Evolutionary conservation across 2,113 vertebrate species (phyloP), one percentile per base, ranked within the genome.

Genomic region (Trichomycterus rosablanca): DNA sequence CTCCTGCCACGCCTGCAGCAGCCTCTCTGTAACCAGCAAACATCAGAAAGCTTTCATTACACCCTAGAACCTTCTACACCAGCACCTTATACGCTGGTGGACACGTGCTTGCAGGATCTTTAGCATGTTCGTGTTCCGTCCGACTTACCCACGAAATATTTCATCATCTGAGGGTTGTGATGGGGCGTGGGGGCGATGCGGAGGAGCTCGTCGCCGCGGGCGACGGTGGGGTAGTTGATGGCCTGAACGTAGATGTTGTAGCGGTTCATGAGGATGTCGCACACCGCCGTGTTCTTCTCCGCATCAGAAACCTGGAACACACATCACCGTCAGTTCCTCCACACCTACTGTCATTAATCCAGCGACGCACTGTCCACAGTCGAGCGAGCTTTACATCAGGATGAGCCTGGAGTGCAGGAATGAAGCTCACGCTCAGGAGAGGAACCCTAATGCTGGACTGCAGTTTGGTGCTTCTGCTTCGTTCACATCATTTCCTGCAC

Each of bases 121-220:
- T n/a, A 52, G 7, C 8, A 14, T 39, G 26, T 30, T 7, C 8
- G 9, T 39, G 26, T 30, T 7, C 3, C 26, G 26, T 30, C 26
- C 7, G 12, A 80, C 94, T 88, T 82, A 98, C 95, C 92, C 0
- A 94, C 81, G 69, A 98, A 98, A 44, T 93, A 94, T 67, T 74
- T 88, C 93, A 98, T 98, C 96, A 97, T 97, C 83, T 97, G 93
- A 0, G 96, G 96, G 0, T 89, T 94, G 80, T 98, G 96, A 64
- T 97, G 95, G 4, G 96, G 96, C 0, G 94, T 98, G 2, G 96
- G 93, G 2, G 96, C 96, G 1, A 97, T 97, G 12, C 95, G 89
- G 42, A 97, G 87, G 18, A 97, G 90, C 73, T 98, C 96, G 3
- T 97, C 91, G 22, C 96, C 95, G 0, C 87, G 88, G 2, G 93